Base-by-base conservation (phyloP, 2,888 invertebrate species). In the Mythimna ferrago region DNA sequence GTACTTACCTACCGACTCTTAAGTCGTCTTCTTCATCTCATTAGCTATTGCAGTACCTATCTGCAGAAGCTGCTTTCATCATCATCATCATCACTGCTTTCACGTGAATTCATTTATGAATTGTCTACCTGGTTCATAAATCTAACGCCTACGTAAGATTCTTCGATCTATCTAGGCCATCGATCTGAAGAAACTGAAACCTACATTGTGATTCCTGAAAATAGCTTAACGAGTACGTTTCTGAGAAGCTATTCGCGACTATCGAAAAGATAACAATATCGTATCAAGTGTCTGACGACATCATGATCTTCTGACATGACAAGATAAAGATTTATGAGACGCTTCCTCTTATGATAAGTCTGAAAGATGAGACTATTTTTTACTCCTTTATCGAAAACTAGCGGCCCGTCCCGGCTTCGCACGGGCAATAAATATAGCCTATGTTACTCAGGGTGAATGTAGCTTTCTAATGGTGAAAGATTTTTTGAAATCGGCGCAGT, bases 241-340 rank as follows among this genome's bases (percentile, higher is more conserved):
- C 19, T 61, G n/a, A 44, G 35, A 61, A 57, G 6, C 51, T 2
- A 11, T 11, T 21, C n/a, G 19, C 6, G 26, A 19, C n/a, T 26
- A 61, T 19, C 44, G 54, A 61, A n/a, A 61, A 10, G 16, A 26
- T 54, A 71, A 56, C 38, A 44, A 68, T 65, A 68, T 62, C 38
- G 4, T 69, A 58, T 65, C 35, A 58, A 32, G 19, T 66, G 14
- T 54, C 44, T 6, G 14, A 56, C 32, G 58, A 68, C 48, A 67
- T 68, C 68, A 38, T 19, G 38, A 26, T 6, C 44, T 16, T 56
- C 21, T 57, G 16, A 57, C n/a, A 10, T n/a, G 44, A 76, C 60
- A 53, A 56, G 32, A 76, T 60, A 57, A 56, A 67, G 78, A 81
- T 81, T 66, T 51, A 78, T 81, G 54, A 58, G 48, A 60, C 58